These are phyloP conservation scores for Stegana nigrithorax DNA, from an alignment of 2,888 invertebrate genomes.

Conservation along the genomic window DNA sequence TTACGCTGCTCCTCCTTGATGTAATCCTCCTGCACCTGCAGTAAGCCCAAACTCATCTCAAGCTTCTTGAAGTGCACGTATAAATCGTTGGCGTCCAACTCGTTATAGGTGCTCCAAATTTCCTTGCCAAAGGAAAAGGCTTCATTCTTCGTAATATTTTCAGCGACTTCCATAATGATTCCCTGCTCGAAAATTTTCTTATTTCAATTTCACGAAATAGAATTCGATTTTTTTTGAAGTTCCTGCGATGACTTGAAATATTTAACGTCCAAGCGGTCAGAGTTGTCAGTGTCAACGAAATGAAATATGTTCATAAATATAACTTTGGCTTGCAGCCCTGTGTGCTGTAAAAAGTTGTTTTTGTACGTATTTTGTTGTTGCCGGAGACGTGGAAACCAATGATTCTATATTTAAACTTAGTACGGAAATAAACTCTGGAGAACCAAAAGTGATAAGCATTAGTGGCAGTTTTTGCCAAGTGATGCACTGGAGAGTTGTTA, in stretches of 20 bases:
- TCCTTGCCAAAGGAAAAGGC: neutral
- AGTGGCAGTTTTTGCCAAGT: neutral
- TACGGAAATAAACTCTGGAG: conserved; percentile 47
- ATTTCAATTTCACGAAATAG: too few relatives aligned
- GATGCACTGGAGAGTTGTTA: neutral
- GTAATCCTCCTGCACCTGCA: conserved; percentile 99
- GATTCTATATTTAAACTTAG: conserved; percentile 48
- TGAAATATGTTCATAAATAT: neutral
- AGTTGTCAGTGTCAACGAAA: neutral
- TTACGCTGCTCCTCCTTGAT: conserved; percentile 99
- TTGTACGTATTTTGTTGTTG: neutral
- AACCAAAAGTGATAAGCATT: conserved; percentile 35
- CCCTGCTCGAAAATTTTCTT: too few relatives aligned
- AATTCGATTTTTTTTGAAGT: neutral
- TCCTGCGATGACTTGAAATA: neutral
- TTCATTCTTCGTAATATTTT: neutral
- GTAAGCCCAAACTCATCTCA: conserved; percentile 93
- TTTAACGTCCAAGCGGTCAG: neutral
- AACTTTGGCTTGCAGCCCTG: neutral
- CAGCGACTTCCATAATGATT: neutral
- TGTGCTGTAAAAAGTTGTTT: neutral
- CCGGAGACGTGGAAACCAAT: conserved; percentile 48
- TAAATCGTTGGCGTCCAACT: conserved; percentile 88
- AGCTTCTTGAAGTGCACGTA: conserved; percentile 97
- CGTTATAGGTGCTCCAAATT: conserved; percentile 70